These are phyloP conservation scores for Vulpes lagopus DNA, from an alignment of 2,113 vertebrate species.

Conservation along the genomic window DNA sequence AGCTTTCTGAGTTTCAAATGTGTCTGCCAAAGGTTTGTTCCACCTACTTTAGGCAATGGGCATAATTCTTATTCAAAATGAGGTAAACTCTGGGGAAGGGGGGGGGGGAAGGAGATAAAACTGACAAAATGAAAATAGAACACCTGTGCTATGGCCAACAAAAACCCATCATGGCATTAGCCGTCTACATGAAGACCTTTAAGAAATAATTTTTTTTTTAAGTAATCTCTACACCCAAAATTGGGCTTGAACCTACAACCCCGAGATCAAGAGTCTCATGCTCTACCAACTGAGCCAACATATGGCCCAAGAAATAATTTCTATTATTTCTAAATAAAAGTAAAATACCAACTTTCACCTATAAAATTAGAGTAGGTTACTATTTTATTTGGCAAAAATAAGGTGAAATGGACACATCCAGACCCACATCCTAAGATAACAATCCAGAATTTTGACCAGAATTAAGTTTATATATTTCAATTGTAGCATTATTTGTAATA, in stretches of 20 bases:
- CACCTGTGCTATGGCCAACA: not conserved
- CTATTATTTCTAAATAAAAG: not conserved
- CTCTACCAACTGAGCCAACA: not conserved
- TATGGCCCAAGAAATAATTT: not conserved
- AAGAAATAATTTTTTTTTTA: not conserved
- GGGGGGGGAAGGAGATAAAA: not conserved
- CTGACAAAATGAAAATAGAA: not conserved
- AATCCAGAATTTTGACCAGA: not conserved
- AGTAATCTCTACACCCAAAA: not conserved
- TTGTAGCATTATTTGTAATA: not conserved
- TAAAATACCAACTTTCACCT: not conserved
- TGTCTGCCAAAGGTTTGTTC: not conserved
- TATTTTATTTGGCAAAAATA: not conserved
- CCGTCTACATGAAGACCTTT: not conserved
- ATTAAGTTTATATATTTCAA: not conserved
- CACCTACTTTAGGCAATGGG: not conserved
- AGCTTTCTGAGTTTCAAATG: not conserved
- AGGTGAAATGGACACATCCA: not conserved
- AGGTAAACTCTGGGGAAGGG: not conserved
- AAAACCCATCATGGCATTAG: not conserved
- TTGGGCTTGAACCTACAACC: not conserved
- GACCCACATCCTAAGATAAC: not conserved
- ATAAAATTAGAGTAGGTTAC: not conserved
- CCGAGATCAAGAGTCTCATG: not conserved
- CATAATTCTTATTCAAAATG: not conserved